Evolutionary conservation across 1,140 invertebrate species (phyloP).

Genomic region (Drosophila mayri): DNA sequence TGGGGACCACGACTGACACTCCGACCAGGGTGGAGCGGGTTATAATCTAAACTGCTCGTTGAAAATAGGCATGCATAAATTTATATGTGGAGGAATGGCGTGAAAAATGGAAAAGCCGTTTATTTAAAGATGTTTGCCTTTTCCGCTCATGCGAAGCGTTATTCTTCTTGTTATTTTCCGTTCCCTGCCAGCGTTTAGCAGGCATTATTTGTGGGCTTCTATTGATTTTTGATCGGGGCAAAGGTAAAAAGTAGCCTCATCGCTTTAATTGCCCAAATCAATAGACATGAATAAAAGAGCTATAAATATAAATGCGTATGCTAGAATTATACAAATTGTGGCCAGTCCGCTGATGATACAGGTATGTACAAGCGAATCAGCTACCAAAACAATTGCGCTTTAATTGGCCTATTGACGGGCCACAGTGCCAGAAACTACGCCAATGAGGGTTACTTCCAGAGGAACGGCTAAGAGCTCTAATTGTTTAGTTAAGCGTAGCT

Average conservation of each 20-base stretch:
- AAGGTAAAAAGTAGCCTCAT: conserved; percentile 1
- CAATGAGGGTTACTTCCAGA: background rate
- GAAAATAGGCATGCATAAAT: conserved; percentile 75
- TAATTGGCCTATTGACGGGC: conserved; percentile 57
- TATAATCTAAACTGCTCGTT: conserved; percentile 63
- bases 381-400: conserved; percentile 54
- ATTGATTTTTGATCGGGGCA: conserved; percentile 63
- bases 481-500: conserved; percentile 46
- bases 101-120: conserved; percentile 60
- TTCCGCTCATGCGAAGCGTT: conserved; percentile 9
- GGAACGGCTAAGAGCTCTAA: conserved; percentile 13
- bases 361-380: conserved; percentile 27
- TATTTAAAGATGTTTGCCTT: conserved; percentile 60
- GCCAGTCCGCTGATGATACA: background rate
- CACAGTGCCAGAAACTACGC: conserved; percentile 19
- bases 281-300: conserved; percentile 57
- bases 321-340: conserved; percentile 28
- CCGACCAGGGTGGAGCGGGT: conserved; percentile 20
- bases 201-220: conserved; percentile 27
- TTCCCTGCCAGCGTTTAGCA: background rate
- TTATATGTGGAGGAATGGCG: conserved; percentile 48
- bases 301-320: conserved; percentile 49
- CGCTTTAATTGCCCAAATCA: conserved; percentile 49
- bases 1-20: background rate
- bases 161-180: conserved; percentile 25